A percentile compares a stretch with the other conserved stretches of the same genome.
Evolutionary conservation across 2,113 vertebrate genomes (phyloP).

Genomic region (Nicator chloris): DNA sequence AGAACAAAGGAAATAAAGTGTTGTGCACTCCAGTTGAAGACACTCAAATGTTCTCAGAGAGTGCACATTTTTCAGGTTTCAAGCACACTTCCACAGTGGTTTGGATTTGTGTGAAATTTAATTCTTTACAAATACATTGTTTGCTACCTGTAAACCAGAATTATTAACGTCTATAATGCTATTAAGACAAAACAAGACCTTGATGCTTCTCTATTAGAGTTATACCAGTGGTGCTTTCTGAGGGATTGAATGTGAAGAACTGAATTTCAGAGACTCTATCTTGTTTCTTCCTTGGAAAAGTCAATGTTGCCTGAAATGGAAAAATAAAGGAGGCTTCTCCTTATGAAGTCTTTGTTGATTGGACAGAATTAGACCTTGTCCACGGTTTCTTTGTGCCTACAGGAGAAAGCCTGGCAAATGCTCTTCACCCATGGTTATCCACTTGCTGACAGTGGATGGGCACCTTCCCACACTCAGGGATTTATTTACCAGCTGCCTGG

Average conservation of each 20-base stretch:
- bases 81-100: neutral
- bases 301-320: neutral
- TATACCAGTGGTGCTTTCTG: neutral
- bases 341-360: neutral
- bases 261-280: neutral
- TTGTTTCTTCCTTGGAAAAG: neutral
- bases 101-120: neutral
- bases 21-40: neutral
- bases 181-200: neutral
- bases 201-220: neutral
- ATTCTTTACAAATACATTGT: neutral
- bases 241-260: neutral
- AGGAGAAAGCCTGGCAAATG: neutral
- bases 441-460: neutral
- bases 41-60: neutral
- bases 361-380: neutral
- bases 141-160: neutral
- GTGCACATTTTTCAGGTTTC: neutral
- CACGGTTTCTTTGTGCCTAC: neutral
- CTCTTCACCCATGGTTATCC: rapidly evolving
- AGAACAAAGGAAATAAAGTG: neutral
- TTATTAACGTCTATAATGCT: neutral
- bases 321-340: neutral
- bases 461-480: neutral
- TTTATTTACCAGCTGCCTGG: neutral